Evolutionary conservation across 2,113 vertebrate genomes (phyloP).

Genomic region (Numida meleagris): DNA sequence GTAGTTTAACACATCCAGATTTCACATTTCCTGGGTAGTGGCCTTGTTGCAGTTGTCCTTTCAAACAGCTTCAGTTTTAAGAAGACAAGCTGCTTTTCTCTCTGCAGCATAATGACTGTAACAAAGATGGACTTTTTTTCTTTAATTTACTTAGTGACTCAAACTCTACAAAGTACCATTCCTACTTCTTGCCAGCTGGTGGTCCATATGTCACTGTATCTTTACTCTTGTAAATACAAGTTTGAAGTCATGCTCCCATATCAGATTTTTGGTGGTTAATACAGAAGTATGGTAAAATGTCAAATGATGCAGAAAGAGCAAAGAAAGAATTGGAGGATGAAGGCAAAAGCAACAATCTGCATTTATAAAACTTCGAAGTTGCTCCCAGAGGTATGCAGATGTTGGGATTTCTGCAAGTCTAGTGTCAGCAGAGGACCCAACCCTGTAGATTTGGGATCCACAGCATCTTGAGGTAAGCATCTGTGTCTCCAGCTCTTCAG

Average conservation of each 20-base stretch:
- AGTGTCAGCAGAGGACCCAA: not conserved
- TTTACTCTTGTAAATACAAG: constrained; percentile 44
- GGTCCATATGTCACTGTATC: constrained; percentile 25
- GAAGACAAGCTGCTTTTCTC: not conserved
- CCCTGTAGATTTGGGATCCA: not conserved
- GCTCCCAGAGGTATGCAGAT: not conserved
- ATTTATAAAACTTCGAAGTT: not conserved
- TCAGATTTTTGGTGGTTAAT: constrained; percentile 60
- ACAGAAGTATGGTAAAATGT: constrained; percentile 59
- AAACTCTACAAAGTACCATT: constrained; percentile 39
- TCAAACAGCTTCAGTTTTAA: not conserved
- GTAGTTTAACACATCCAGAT: not conserved
- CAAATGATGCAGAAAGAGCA: constrained; percentile 30
- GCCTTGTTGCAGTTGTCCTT: not conserved
- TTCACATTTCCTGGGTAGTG: not conserved
- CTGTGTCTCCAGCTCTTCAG: not conserved
- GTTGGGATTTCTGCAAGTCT: not conserved
- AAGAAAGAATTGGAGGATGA: not conserved
- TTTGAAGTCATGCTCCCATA: constrained; percentile 45
- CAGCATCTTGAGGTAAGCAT: not conserved
- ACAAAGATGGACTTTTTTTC: not conserved
- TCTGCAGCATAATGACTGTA: constrained; percentile 8
- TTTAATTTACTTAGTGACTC: constrained; percentile 30
- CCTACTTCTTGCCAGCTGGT: constrained; percentile 53
- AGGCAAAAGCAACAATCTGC: not conserved